Base-by-base conservation (phyloP, 2,888 invertebrate genomes). In the Halictus ligatus region DNA sequence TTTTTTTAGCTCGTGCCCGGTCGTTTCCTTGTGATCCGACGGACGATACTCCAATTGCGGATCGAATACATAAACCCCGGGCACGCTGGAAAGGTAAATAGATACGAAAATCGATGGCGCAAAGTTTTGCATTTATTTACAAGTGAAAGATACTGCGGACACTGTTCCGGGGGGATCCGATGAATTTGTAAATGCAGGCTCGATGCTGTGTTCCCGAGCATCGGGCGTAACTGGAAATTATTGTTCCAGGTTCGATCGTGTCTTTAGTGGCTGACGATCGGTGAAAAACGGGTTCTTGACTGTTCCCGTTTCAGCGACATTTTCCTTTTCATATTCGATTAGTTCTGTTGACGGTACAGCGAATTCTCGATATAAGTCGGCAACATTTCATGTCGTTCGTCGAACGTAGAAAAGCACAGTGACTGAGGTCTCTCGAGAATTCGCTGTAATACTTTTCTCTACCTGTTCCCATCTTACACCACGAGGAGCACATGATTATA, bases 101-200 rank as follows among this genome's bases (percentile, higher is more conserved):
- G 75, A 75, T 40, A 74, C n/a, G 54, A 40, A 13, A 29, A 48
- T 40, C 75, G 75, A 40, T 54, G 40, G 46, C 15, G 46, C 15
- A n/a, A 46, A 46, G 46, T 72, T 46, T 72, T 40, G 67, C 72
- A 46, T 25, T 46, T 72, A 46, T 72, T 72, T 54, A 50, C 40
- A 40, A 54, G 76, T 2, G 46, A 10, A 35, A 40, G 35, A 69
- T 69, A 69, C 35, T 18, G 40, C 35, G 40, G 67, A 69, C 35
- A 21, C 35, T 40, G 67, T 21, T 69, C 40, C 21, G 8, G 40
- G 67, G 67, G 67, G 67, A 69, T 69, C 8, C 67, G 40, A 69
- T 69, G 35, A 40, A 69, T 69, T 69, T 69, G 67, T 69, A 40
- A 40, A 35, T 69, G 40, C 67, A 35, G 4, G 8, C 8, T 35